These are phyloP conservation scores for Ophonus ardosiacus DNA, from an alignment of 2,888 invertebrate genomes.

Conservation along the genomic window DNA sequence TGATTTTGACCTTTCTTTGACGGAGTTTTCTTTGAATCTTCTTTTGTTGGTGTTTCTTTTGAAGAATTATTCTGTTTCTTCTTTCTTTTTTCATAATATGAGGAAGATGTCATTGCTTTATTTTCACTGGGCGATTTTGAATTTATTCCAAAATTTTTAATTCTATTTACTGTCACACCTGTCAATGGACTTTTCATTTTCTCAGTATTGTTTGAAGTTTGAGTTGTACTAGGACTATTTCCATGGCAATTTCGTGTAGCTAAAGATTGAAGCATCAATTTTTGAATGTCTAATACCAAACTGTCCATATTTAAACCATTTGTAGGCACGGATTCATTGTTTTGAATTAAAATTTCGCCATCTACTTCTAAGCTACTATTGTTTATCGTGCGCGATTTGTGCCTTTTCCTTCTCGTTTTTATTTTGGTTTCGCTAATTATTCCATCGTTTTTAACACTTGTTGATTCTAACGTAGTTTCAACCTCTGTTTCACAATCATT, in stretches of 20 bases:
- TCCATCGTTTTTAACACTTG: not conserved
- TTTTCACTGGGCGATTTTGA: slow-evolving; percentile 2
- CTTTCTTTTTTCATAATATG: not conserved
- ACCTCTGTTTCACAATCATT: not conserved
- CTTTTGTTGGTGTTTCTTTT: not conserved
- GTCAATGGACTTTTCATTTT: slow-evolving; percentile 23
- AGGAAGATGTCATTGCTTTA: not conserved
- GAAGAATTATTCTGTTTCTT: not conserved
- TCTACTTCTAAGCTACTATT: slow-evolving; percentile 28
- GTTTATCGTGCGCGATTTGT: slow-evolving; percentile 42
- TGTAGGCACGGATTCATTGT: not conserved
- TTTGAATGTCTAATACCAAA: slow-evolving; percentile 10
- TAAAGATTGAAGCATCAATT: slow-evolving; percentile 6
- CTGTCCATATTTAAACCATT: not conserved
- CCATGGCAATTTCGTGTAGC: not conserved
- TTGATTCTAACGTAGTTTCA: not conserved
- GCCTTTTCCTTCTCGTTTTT: slow-evolving; percentile 31
- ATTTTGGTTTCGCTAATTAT: not conserved
- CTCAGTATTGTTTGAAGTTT: slow-evolving; percentile 3
- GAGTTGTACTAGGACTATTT: slow-evolving; percentile 3
- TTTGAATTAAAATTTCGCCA: slow-evolving; percentile 22
- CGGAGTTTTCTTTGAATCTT: not conserved
- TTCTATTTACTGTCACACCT: slow-evolving; percentile 14
- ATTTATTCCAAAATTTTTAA: not conserved
- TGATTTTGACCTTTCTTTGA: not conserved